A percentile compares a stretch with the other conserved stretches of the same genome.
phyloP scores from a whole-genome alignment of 1,140 invertebrate genomes.

The Phenacoccus solenopsis region DNA sequence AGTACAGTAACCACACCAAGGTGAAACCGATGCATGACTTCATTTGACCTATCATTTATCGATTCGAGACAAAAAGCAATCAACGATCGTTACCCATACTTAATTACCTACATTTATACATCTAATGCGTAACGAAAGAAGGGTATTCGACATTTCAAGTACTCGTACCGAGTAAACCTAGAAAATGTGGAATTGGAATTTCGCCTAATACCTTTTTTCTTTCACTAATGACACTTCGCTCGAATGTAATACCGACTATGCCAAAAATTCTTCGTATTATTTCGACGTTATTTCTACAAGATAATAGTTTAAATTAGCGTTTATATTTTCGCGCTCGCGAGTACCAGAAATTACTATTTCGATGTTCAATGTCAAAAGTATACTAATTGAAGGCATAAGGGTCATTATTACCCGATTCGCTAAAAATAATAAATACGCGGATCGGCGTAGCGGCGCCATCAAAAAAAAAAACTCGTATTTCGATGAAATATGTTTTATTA shows the following conservation, averaged over 20 bases:
- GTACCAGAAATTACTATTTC: no score
- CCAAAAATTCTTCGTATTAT: background rate
- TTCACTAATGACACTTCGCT: background rate
- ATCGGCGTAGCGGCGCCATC: no score
- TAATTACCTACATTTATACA: no score
- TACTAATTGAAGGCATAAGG: background rate
- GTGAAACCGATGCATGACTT: background rate
- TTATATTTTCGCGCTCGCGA: background rate
- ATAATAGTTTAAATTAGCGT: background rate
- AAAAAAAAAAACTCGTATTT: no score
- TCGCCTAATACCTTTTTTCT: background rate
- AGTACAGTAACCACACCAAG: no score
- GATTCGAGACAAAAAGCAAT: background rate
- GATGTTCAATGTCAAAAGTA: background rate
- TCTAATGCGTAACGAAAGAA: no score
- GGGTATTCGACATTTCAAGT: no score
- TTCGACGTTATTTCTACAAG: background rate
- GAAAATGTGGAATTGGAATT: background rate
- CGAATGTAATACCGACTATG: background rate
- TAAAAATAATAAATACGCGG: background rate
- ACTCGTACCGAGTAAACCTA: no score
- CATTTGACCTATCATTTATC: slow-evolving; percentile 2
- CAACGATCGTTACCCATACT: no score
- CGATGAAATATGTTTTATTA: no score
- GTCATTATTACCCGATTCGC: background rate